A percentile compares a stretch with the other conserved stretches of the same genome.
phyloP scores from a whole-genome alignment of 2,888 invertebrate genomes.

The Tetranychus truncatus region DNA sequence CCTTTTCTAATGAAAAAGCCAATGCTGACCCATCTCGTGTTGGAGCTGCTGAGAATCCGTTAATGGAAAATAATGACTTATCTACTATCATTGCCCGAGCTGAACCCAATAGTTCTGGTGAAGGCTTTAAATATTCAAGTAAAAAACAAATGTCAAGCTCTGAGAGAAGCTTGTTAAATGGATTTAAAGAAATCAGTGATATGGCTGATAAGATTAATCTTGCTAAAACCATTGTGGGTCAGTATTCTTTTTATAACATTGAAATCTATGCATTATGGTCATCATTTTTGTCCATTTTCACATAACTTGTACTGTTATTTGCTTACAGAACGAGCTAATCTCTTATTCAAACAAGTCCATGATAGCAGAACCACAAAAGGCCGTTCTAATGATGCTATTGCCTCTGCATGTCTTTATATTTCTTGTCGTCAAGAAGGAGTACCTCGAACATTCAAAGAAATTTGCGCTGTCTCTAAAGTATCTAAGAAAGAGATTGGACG shows the following conservation, averaged over 20 bases:
- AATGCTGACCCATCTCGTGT: slow-evolving; percentile 97
- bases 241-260: not conserved
- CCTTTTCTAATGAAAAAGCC: slow-evolving; percentile 93
- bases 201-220: slow-evolving; percentile 98
- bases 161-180: slow-evolving; percentile 81
- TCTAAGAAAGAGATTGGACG: slow-evolving; percentile 97
- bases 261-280: not conserved
- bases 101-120: slow-evolving; percentile 64
- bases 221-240: slow-evolving; percentile 69
- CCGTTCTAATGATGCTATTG: slow-evolving; percentile 89
- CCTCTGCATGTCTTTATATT: slow-evolving; percentile 94
- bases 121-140: slow-evolving; percentile 46
- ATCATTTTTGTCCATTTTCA: not conserved
- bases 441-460: slow-evolving; percentile 85
- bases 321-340: slow-evolving; percentile 62
- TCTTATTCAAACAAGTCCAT: slow-evolving; percentile 92
- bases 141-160: slow-evolving; percentile 66
- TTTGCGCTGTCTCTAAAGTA: slow-evolving; percentile 94
- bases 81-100: slow-evolving; percentile 73
- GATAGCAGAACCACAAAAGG: slow-evolving; percentile 90
- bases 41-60: slow-evolving; percentile 93
- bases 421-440: slow-evolving; percentile 97
- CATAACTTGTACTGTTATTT: not conserved
- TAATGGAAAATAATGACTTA: slow-evolving; percentile 82
- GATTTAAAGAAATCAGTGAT: slow-evolving; percentile 85